Evolutionary conservation across 2,888 invertebrate genomes (phyloP).

Genomic region (Cataglyphis rosenhaueri): DNA sequence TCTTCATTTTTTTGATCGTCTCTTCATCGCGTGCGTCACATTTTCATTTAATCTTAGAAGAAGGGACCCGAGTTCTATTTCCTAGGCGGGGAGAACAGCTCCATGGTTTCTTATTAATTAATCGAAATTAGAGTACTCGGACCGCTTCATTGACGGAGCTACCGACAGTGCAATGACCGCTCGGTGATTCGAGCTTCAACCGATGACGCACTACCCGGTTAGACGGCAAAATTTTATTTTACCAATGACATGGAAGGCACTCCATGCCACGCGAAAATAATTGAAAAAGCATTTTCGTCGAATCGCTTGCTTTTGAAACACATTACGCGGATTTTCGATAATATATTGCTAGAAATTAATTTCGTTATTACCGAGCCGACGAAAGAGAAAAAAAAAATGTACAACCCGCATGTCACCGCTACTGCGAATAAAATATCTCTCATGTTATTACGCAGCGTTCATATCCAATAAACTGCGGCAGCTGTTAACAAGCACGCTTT

Average conservation of each 20-base stretch:
- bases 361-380: constrained; percentile 43
- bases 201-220: constrained; percentile 78
- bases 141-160: constrained; percentile 79
- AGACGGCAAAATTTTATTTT: constrained; percentile 81
- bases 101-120: constrained; percentile 81
- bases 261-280: constrained; percentile 59
- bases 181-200: constrained; percentile 78
- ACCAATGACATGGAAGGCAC: constrained; percentile 56
- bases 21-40: constrained; percentile 19
- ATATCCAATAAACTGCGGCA: constrained; percentile 32
- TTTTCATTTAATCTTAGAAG: constrained; percentile 61
- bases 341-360: constrained; percentile 53
- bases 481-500: constrained; percentile 15
- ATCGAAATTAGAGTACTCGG: constrained; percentile 83
- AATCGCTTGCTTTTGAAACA: constrained; percentile 39
- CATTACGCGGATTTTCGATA: constrained; percentile 54
- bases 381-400: constrained; percentile 38
- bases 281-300: constrained; percentile 56
- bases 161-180: constrained; percentile 82
- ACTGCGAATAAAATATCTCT: constrained; percentile 45
- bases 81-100: constrained; percentile 60
- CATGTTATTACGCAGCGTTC: constrained; percentile 16
- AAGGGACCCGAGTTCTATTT: constrained; percentile 59
- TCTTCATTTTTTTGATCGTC: neutral
- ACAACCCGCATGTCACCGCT: constrained; percentile 39